These are phyloP conservation scores for Catharus fuscescens DNA, from an alignment of 2,113 vertebrate species.

Conservation along the genomic window DNA sequence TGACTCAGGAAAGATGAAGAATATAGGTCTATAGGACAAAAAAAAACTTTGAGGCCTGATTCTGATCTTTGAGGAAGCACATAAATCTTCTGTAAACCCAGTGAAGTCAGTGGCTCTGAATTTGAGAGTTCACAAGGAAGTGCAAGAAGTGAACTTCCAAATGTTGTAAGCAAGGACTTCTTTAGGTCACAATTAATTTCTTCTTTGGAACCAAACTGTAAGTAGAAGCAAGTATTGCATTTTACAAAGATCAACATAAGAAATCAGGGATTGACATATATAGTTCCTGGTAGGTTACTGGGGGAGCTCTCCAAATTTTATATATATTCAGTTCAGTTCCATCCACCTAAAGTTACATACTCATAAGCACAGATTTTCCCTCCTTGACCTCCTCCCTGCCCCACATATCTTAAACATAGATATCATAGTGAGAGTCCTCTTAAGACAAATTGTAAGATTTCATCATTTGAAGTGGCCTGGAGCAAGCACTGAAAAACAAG, in stretches of 20 bases:
- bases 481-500: slow-evolving; percentile 1
- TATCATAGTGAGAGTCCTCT: not conserved
- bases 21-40: not conserved
- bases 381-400: not conserved
- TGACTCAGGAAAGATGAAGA: slow-evolving; percentile 4
- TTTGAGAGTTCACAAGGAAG: not conserved
- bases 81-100: not conserved
- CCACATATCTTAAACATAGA: not conserved
- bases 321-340: not conserved
- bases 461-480: not conserved
- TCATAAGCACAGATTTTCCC: not conserved
- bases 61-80: slow-evolving; percentile 36
- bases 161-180: not conserved
- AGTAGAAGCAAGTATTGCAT: not conserved
- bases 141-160: not conserved
- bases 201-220: not conserved
- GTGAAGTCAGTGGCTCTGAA: not conserved
- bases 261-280: not conserved
- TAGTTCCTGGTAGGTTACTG: not conserved
- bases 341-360: not conserved
- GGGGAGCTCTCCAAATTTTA: not conserved
- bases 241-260: slow-evolving; percentile 21
- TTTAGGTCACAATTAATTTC: not conserved
- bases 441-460: not conserved
- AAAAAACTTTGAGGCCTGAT: not conserved